phyloP scores from a whole-genome alignment of 2,113 vertebrate species.

The Silurus meridionalis region DNA sequence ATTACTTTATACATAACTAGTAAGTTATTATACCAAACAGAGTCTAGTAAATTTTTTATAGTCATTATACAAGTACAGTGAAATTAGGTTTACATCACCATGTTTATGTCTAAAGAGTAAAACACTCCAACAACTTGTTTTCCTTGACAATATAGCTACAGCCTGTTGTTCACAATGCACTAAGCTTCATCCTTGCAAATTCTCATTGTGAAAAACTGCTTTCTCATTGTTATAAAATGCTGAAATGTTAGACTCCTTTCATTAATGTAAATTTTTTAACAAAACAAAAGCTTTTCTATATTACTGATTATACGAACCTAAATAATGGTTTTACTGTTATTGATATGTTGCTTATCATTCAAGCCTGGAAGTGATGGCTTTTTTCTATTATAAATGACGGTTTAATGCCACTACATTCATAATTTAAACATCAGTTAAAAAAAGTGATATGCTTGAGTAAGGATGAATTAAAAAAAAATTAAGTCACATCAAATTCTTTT shows the following conservation, averaged over 20 bases:
- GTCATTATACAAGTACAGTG: neutral
- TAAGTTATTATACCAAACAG: neutral
- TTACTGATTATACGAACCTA: neutral
- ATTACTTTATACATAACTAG: neutral
- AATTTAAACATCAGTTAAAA: too few relatives aligned
- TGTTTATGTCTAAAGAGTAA: neutral
- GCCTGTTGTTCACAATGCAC: neutral
- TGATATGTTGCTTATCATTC: neutral
- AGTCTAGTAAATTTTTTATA: neutral
- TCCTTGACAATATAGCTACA: neutral
- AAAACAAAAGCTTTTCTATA: neutral
- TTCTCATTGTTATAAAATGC: neutral
- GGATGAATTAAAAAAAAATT: too few relatives aligned
- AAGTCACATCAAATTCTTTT: too few relatives aligned
- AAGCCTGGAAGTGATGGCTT: neutral
- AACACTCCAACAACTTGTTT: neutral
- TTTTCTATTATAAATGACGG: neutral
- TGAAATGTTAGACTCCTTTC: neutral
- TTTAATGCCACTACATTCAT: too few relatives aligned
- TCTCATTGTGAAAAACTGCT: neutral
- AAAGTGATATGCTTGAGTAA: too few relatives aligned
- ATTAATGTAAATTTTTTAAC: neutral
- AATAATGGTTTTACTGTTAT: neutral
- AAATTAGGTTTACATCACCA: neutral
- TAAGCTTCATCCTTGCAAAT: neutral